These are phyloP conservation scores for Ictalurus punctatus DNA, from an alignment of 2,113 vertebrate genomes.

Conservation along the genomic window DNA sequence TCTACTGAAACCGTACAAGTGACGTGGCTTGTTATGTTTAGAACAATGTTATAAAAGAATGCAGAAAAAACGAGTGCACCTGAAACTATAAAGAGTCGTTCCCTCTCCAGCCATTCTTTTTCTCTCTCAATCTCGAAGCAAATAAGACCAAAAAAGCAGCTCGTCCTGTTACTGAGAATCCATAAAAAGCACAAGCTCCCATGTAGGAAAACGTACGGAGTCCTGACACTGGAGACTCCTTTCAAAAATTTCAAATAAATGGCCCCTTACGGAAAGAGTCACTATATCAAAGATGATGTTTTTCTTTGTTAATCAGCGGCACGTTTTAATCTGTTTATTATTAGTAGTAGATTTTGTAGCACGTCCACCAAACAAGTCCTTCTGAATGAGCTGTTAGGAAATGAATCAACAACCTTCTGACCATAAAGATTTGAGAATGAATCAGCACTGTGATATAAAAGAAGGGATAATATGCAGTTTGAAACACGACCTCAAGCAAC, in stretches of 20 bases:
- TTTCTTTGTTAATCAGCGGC: neutral
- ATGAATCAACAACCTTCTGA: neutral
- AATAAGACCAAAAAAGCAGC: neutral
- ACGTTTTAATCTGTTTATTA: neutral
- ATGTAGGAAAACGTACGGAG: neutral
- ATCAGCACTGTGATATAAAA: too few relatives aligned
- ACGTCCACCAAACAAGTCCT: too few relatives aligned
- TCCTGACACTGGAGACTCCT: neutral
- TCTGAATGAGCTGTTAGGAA: neutral
- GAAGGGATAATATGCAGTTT: neutral
- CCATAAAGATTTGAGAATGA: neutral
- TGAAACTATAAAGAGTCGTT: neutral
- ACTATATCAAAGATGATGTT: neutral
- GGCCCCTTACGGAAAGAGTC: neutral
- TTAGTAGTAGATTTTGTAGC: too few relatives aligned
- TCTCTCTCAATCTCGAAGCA: neutral
- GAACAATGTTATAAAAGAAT: neutral
- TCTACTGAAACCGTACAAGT: neutral
- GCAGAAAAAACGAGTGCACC: neutral
- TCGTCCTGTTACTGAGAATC: neutral
- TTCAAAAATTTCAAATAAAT: neutral
- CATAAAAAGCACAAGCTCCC: neutral
- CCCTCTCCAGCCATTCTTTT: neutral
- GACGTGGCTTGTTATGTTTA: neutral
- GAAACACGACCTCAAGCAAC: neutral